A percentile compares a stretch with the other conserved stretches of the same genome.
Evolutionary conservation across 2,888 invertebrate genomes (phyloP).

Genomic region (Eupithecia insigniata): DNA sequence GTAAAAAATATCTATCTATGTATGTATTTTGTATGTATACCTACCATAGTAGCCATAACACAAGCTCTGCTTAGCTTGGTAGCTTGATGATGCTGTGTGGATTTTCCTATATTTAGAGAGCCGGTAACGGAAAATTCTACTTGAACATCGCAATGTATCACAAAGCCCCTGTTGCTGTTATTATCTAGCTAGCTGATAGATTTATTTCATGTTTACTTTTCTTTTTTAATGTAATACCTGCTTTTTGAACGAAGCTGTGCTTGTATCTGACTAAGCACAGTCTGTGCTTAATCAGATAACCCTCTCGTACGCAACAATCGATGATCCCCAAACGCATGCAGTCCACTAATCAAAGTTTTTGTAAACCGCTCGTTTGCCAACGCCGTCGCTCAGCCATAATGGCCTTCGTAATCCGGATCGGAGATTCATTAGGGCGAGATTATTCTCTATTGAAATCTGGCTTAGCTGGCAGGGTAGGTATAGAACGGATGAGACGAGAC

Average conservation of each 20-base stretch:
- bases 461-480: slow-evolving; percentile 63
- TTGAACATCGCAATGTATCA: not conserved
- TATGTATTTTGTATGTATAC: too few species aligned
- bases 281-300: slow-evolving; percentile 21
- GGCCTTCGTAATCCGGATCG: slow-evolving; percentile 81
- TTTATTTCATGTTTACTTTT: not conserved
- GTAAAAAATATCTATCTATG: too few species aligned
- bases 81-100: too few species aligned
- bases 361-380: slow-evolving; percentile 73
- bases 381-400: slow-evolving; percentile 72
- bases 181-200: not conserved
- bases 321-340: slow-evolving; percentile 45
- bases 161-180: not conserved
- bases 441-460: slow-evolving; percentile 84
- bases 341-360: slow-evolving; percentile 76
- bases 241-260: not conserved
- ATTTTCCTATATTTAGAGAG: too few species aligned
- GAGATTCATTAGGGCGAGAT: slow-evolving; percentile 85
- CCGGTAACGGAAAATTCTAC: too few species aligned
- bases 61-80: too few species aligned
- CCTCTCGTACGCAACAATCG: slow-evolving; percentile 23
- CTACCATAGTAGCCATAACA: too few species aligned
- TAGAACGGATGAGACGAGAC: not conserved
- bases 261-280: too few species aligned
- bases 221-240: not conserved